Base-by-base conservation (phyloP, 2,888 invertebrate genomes). In the Criorhina ranunculi region DNA sequence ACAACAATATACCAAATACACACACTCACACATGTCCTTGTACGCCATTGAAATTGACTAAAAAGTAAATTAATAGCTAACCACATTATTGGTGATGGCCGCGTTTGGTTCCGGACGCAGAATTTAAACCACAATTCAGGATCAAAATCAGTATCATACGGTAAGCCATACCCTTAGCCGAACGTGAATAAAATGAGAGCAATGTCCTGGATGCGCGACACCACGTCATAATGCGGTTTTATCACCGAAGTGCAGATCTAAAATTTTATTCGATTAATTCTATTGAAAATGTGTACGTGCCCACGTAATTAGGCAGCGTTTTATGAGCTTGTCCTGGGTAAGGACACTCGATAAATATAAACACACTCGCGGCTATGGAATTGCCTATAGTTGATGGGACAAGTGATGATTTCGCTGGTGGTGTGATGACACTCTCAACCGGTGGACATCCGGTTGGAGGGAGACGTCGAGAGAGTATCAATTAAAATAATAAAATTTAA, bases 1-100 rank as follows among this genome's bases (percentile, higher is more conserved):
- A 57, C 35, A 29, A 44, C n/a, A 15, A 9, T 0, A 0, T 4
- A 1, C 12, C 31, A 15, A 24, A 35, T 8, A n/a, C 29, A 5
- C 9, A 1, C 19, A 0, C 59, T 11, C 24, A 5, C 31, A 2
- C 8, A 6, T 33, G 11, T 1, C 5, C 49, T 15, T 12, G 29
- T 3, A 4, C 4, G 24, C 24, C 24, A 24, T 1, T 24, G 24
- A 42, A 57, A 72, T 59, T 51, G 42, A 67, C 79, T 72, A n/a
- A 24, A 72, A 79, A 79, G 72, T 66, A 59, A 79, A 79, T 79
- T 79, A 79, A 73, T 73, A 66, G 66, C 35, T 24, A 62, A 66
- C 79, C 79, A 49, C 59, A 51, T 66, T 60, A 73, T 73, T 64
- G 62, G 49, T 35, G 42, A 29, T 37, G 79, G 72, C 66, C 55